A percentile compares a stretch with the other conserved stretches of the same genome.
These are phyloP conservation scores for Mesopsocus fuscifrons DNA, from an alignment of 2,888 invertebrate genomes.

Conservation along the genomic window DNA sequence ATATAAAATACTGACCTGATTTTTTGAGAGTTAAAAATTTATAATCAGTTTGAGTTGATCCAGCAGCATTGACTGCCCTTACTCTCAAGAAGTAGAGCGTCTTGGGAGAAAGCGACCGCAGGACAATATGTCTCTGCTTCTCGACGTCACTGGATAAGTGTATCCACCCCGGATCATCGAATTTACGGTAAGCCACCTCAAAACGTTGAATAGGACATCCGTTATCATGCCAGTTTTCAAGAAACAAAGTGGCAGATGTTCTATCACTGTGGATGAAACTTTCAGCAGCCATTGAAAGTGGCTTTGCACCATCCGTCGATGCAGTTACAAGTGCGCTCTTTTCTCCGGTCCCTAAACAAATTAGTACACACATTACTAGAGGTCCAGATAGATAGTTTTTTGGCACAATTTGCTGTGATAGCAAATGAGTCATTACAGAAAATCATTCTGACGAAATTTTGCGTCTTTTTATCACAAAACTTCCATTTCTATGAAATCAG, in stretches of 20 bases:
- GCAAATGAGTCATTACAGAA: too few relatives aligned
- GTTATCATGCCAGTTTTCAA: slow-evolving; percentile 19
- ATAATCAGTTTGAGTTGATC: slow-evolving; percentile 16
- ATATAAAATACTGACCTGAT: too few relatives aligned
- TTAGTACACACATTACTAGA: too few relatives aligned
- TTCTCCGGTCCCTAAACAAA: slow-evolving; percentile 16
- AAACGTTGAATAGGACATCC: slow-evolving; percentile 19
- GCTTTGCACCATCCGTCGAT: slow-evolving; percentile 18
- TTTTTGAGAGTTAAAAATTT: slow-evolving; percentile 13
- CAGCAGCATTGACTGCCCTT: slow-evolving; percentile 17
- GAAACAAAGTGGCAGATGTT: slow-evolving; percentile 19
- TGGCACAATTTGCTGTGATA: too few relatives aligned
- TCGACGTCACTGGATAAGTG: slow-evolving; percentile 15
- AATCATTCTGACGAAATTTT: too few relatives aligned
- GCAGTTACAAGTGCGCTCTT: slow-evolving; percentile 14
- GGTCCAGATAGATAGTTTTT: too few relatives aligned
- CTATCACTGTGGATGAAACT: slow-evolving; percentile 19
- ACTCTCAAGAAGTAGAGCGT: slow-evolving; percentile 18
- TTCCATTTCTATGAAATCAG: too few relatives aligned
- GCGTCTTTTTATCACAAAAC: too few relatives aligned
- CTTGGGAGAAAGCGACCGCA: slow-evolving; percentile 18
- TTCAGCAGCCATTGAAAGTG: slow-evolving; percentile 17
- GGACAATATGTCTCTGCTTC: slow-evolving; percentile 14
- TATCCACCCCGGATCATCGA: slow-evolving; percentile 18
- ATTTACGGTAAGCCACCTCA: slow-evolving; percentile 20